Base-by-base conservation (phyloP, 2,888 invertebrate genomes). In the Noctua janthe region DNA sequence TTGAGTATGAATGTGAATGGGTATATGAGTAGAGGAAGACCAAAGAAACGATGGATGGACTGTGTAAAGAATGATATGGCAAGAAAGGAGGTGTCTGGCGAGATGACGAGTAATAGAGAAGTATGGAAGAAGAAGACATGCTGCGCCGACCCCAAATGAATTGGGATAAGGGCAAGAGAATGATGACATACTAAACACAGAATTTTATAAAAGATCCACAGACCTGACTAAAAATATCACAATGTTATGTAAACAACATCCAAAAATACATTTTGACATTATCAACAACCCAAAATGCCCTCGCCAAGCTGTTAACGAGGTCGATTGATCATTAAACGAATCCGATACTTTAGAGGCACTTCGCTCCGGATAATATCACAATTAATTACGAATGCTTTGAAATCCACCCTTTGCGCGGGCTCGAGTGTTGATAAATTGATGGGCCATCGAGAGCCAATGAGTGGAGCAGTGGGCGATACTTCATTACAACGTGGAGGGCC, bases 381-480 rank as follows among this genome's bases (percentile, higher is more conserved):
- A 85, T 85, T 85, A 78, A 71, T 88, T 74, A 77, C 70, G 64
- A 81, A 72, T 76, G 47, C 71, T 78, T 80, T 59, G 69, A 74
- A 76, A 79, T 83, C 66, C 71, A 71, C 80, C 77, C 78, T 81
- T 86, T 64, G 29, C 51, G 69, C 49, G 35, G 76, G 29, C 69
- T 83, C 54, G 74, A 88, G 90, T 81, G 90, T 83, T 88, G 85
- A 86, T 85, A 78, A 88, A 80, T 85, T 80, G 80, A 86, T 80
- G 81, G 76, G 73, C 80, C 7, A 88, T 84, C 59, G 74, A 83
- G 74, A 59, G 72, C 17, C 75, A 88, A 82, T 80, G 69, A 88
- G 88, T 74, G 77, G 49, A 67, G 23, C 0, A 69, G 17, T 39
- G 59, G 59, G 20, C n/a, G 23, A 59, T 73, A 72, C 86, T 85